phyloP scores from a whole-genome alignment of 2,797 vertebrate genomes.

The Stomatorhinus walkeri region DNA sequence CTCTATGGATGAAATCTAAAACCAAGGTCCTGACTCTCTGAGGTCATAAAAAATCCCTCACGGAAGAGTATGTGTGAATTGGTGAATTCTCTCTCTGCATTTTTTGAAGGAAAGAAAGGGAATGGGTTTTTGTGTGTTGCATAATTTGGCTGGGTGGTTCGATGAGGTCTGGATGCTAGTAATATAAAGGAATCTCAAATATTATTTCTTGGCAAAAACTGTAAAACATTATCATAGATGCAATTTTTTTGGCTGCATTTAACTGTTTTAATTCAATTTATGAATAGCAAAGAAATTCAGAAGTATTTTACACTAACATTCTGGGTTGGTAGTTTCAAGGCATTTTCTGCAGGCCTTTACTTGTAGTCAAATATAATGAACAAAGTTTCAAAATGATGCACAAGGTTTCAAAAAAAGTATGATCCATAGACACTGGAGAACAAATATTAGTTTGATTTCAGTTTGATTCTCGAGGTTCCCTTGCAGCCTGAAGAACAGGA shows the following conservation, averaged over 20 bases:
- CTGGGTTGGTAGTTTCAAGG: background rate
- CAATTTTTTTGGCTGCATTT: background rate
- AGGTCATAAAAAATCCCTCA: background rate
- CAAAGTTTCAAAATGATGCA: background rate
- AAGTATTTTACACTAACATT: background rate
- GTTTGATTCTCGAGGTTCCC: background rate
- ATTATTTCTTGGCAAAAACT: background rate
- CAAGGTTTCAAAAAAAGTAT: background rate
- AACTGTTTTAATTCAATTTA: background rate
- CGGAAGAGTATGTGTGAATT: background rate
- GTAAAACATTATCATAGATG: background rate
- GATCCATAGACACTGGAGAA: background rate
- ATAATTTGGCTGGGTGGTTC: background rate
- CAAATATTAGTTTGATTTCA: background rate
- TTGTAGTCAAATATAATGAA: background rate
- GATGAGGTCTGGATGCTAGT: background rate
- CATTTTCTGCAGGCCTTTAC: background rate
- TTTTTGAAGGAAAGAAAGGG: background rate
- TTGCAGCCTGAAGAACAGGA: background rate
- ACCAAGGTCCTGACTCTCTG: background rate
- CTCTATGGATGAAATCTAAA: background rate
- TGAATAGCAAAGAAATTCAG: background rate
- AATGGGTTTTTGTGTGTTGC: background rate
- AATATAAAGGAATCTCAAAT: background rate
- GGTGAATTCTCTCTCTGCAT: background rate